Percentiles rank a stretch among this genome's conserved stretches.
Evolutionary conservation across 2,888 invertebrate species (phyloP).

Genomic region (Melolontha melolontha): DNA sequence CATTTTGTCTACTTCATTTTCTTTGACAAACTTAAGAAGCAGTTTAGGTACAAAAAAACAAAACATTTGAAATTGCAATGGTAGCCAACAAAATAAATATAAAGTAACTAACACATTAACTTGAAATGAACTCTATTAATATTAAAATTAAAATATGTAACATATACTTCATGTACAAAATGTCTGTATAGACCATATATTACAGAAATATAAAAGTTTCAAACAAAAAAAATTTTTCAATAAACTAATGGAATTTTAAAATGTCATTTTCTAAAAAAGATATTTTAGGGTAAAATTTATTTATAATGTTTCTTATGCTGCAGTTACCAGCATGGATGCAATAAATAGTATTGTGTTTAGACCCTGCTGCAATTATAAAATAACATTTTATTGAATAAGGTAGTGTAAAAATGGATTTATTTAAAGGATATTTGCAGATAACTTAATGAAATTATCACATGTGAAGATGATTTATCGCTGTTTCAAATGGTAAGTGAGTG

Average conservation of each 20-base stretch:
- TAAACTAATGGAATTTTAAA: neutral
- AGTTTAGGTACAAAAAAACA: constrained; percentile 22
- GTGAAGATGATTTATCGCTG: constrained; percentile 28
- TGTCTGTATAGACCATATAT: neutral
- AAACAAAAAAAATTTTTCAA: too few species aligned
- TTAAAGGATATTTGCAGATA: constrained; percentile 27
- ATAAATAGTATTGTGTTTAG: neutral
- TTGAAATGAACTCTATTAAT: neutral
- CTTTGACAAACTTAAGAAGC: constrained; percentile 12
- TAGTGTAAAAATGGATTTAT: constrained; percentile 18
- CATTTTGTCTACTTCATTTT: constrained; percentile 6
- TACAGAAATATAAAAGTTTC: neutral
- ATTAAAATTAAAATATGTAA: too few species aligned
- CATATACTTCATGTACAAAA: too few species aligned
- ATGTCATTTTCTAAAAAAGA: neutral
- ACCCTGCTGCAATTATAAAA: constrained; percentile 26
- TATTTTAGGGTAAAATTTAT: neutral
- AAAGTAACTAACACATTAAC: constrained; percentile 13
- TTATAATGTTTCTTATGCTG: neutral
- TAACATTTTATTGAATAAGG: constrained; percentile 7
- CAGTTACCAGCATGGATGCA: constrained; percentile 21
- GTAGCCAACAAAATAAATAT: constrained; percentile 9
- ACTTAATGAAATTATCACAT: constrained; percentile 21
- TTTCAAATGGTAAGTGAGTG: constrained; percentile 25
- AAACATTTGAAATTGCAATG: constrained; percentile 19